A percentile compares a stretch with the other conserved stretches of the same genome.
phyloP scores from a whole-genome alignment of 35 echinoderm and acorn worm genomes.

The Patiria miniata region DNA sequence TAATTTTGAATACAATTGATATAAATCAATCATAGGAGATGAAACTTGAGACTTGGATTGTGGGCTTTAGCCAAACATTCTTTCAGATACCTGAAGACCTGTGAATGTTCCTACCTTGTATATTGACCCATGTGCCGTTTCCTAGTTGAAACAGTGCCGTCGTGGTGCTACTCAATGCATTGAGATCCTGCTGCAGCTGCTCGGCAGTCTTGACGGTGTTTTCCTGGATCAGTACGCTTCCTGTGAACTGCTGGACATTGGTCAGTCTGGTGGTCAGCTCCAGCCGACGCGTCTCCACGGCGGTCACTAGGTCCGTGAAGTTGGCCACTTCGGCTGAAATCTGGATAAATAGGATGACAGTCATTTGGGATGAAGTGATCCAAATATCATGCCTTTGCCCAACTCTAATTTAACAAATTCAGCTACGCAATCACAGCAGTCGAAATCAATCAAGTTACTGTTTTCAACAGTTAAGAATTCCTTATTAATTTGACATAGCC shows the following conservation, averaged over 20 bases:
- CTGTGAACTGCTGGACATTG: slow-evolving; percentile 28
- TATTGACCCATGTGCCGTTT: slow-evolving; percentile 26
- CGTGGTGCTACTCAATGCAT: neutral
- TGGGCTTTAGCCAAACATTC: no score
- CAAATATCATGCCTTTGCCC: no score
- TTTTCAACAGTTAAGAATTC: no score
- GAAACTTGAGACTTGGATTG: no score
- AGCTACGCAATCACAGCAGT: no score
- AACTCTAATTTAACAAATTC: no score
- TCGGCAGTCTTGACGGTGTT: slow-evolving; percentile 22
- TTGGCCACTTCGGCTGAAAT: slow-evolving; percentile 38
- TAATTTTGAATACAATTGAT: no score
- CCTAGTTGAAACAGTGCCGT: neutral
- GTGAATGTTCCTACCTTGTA: slow-evolving; percentile 35
- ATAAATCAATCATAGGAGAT: no score
- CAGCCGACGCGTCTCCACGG: slow-evolving; percentile 12
- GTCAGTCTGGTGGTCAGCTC: neutral
- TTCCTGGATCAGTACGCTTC: slow-evolving; percentile 40
- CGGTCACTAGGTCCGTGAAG: slow-evolving; percentile 26
- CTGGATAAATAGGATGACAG: slow-evolving; percentile 13
- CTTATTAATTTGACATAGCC: no score
- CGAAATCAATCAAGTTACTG: no score
- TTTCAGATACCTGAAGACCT: no score
- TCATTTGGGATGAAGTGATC: no score
- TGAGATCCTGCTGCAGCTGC: slow-evolving; percentile 36